phyloP scores from a whole-genome alignment of 2,888 invertebrate species.

The Orthonychiurus folsomi region DNA sequence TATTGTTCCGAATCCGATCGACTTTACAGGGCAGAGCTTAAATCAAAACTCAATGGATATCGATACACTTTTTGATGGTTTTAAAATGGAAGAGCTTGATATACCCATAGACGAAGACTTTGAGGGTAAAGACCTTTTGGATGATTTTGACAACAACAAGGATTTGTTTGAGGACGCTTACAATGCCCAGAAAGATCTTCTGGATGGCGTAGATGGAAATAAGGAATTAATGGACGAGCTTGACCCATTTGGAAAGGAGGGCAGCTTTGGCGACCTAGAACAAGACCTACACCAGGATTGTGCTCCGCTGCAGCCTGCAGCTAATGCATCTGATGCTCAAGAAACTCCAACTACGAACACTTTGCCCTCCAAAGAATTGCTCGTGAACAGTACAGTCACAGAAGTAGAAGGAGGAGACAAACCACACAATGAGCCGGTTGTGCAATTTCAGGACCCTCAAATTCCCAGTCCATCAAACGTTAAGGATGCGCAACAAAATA shows the following conservation, averaged over 20 bases:
- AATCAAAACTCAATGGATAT: too few relatives aligned
- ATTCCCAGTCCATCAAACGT: background rate
- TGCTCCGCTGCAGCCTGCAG: conserved; percentile 43
- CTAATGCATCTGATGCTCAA: conserved; percentile 3
- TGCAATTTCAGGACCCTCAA: too few relatives aligned
- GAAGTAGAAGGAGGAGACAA: background rate
- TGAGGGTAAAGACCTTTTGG: background rate
- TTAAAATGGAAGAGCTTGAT: background rate
- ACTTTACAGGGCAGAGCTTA: too few relatives aligned
- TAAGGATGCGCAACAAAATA: background rate
- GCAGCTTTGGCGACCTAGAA: background rate
- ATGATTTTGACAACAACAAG: background rate
- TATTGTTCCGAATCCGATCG: too few relatives aligned
- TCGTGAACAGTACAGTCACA: background rate
- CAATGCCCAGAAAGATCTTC: background rate
- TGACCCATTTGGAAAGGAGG: background rate
- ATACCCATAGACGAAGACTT: background rate
- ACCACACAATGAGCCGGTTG: background rate
- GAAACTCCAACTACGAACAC: background rate
- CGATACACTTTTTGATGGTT: conserved; percentile 5
- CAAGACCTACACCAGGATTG: background rate
- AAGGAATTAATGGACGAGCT: conserved; percentile 10
- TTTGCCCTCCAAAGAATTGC: background rate
- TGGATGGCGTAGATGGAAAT: background rate
- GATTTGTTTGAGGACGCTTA: background rate